A percentile compares a stretch with the other conserved stretches of the same genome.
Conservation (phyloP, 2,797 vertebrate genomes). For the Hyperoplus immaculatus region DNA sequence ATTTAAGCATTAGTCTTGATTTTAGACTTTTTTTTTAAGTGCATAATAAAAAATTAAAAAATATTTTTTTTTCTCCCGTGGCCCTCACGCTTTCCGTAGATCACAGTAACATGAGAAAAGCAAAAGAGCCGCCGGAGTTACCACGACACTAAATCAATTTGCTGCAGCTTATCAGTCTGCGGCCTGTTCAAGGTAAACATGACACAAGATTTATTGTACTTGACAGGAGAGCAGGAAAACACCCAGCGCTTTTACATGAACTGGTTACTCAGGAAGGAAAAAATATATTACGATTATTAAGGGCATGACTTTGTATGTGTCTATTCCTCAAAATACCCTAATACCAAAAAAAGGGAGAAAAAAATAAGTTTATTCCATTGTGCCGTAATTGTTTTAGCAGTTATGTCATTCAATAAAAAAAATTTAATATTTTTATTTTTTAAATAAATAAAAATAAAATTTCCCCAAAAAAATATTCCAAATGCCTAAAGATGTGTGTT, state of each 20-base stretch:
- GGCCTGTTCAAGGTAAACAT: neutral
- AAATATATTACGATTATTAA: neutral
- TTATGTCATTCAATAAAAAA: too few species aligned
- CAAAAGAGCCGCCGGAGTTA: neutral
- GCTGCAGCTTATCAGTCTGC: neutral
- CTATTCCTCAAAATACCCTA: neutral
- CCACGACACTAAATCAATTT: neutral
- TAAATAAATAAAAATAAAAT: too few species aligned
- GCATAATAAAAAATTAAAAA: too few species aligned
- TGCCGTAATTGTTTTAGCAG: too few species aligned
- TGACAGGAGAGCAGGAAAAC: constrained; percentile 8
- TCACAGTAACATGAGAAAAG: neutral
- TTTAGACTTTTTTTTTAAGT: too few species aligned
- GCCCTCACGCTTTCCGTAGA: too few species aligned
- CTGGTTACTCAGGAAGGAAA: neutral
- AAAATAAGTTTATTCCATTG: too few species aligned
- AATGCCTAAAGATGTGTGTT: neutral
- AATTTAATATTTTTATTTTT: too few species aligned
- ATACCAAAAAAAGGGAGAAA: too few species aligned
- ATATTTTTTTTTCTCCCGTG: too few species aligned
- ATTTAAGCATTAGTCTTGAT: too few species aligned
- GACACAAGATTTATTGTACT: constrained; percentile 1
- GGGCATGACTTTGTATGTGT: neutral
- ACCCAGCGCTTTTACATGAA: neutral
- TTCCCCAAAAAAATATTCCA: neutral